Base-by-base conservation (phyloP, 2,113 vertebrate genomes). In the Australoheros scitulus region DNA sequence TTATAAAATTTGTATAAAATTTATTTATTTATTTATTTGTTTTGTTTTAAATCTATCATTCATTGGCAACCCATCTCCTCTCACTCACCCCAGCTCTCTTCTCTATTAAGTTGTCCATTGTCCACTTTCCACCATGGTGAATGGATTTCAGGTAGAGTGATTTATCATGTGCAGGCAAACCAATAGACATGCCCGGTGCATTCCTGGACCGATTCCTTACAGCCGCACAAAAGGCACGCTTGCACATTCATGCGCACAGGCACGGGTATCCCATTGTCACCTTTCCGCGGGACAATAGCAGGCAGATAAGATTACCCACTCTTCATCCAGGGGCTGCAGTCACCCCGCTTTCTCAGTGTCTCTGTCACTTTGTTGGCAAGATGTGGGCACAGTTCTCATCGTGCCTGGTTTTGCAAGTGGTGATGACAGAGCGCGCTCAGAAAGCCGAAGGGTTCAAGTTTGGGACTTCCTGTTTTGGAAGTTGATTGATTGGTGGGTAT, bases 391-490 rank as follows among this genome's bases (percentile, higher is more conserved):
- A 20, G 85, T 81, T 84, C 77, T 80, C 43, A 72, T 80, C 76
- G 85, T 87, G 64, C 68, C 61, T 56, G 76, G 55, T 77, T 64
- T 38, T 83, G 72, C 24, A 20, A 76, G 70, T 17, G 68, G 63
- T n/a, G 93, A 84, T 84, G 90, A 93, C 83, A 81, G 90, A 80
- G 74, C 4, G n/a, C 57, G 64, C 58, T 84, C 36, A 79, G 72
- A 50, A 57, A 34, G 64, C 43, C n/a, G 36, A 14, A 47, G 52
- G 80, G 58, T 87, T 86, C 52, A 70, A 85, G 59, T 41, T 15
- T 22, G 61, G 79, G 52, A 38, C 88, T 93, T 94, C 92, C 92
- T 94, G 90, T 93, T 93, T 90, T 75, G 84, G 55, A 63, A 74
- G 22, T 56, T 74, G 79, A 93, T 90, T 92, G 87, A 92, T 92